Percentiles rank a stretch among this genome's conserved stretches.
Evolutionary conservation across 2,113 vertebrate species (phyloP).

Genomic region (Stegastes partitus): DNA sequence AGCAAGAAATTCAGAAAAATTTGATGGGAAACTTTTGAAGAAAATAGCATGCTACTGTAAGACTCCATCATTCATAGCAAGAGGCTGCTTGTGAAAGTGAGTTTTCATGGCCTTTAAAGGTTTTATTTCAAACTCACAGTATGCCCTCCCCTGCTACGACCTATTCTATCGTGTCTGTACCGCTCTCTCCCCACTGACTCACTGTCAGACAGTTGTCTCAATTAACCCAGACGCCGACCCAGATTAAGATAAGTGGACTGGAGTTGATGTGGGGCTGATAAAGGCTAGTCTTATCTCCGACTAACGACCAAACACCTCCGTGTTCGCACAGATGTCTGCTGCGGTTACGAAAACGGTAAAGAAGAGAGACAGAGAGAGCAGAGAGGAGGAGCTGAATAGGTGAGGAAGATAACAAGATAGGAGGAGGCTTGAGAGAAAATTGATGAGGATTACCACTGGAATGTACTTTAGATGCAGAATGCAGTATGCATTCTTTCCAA

Average conservation of each 20-base stretch:
- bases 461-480: slow-evolving; percentile 35
- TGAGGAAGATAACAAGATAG: slow-evolving; percentile 63
- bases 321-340: slow-evolving; percentile 24
- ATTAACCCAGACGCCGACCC: slow-evolving; percentile 67
- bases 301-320: slow-evolving; percentile 49
- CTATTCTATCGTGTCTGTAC: background rate
- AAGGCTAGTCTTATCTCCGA: slow-evolving; percentile 43
- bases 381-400: slow-evolving; percentile 40
- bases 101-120: background rate
- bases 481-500: slow-evolving; percentile 30
- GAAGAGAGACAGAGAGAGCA: slow-evolving; percentile 11
- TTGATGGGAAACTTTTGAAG: background rate
- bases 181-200: slow-evolving; percentile 30
- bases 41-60: background rate
- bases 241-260: slow-evolving; percentile 66
- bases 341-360: slow-evolving; percentile 4
- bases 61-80: background rate
- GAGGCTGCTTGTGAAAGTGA: background rate
- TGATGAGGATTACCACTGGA: slow-evolving; percentile 52
- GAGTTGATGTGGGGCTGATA: slow-evolving; percentile 65
- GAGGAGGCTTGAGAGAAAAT: slow-evolving; percentile 30
- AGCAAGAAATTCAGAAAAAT: background rate
- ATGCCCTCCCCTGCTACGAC: slow-evolving; percentile 1
- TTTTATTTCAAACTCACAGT: background rate
- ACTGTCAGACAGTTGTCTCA: slow-evolving; percentile 67